Evolutionary conservation across 1,140 invertebrate species (phyloP), one percentile per base, ranked within the genome.

Genomic region (Camponotus floridanus): DNA sequence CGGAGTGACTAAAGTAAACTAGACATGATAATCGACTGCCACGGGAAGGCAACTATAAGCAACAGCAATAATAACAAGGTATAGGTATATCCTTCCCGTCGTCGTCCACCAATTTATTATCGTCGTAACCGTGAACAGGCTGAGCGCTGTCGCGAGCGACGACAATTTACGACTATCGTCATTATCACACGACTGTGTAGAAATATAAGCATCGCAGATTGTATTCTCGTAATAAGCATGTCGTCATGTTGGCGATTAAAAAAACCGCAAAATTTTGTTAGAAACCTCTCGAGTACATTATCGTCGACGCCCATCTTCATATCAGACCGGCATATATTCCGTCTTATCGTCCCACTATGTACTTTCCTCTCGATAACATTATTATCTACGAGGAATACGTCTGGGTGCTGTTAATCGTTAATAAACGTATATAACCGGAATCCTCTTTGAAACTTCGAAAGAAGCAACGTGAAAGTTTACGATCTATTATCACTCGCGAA

Each of bases 91-190:
- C 71, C 86, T 36, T 45, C 79, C 31, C 65, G 79, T 81, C 70
- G 87, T 88, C 68, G 78, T 84, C 48, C 78, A 62, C 78, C 86
- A 88, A 88, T 88, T 88, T 88, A 88, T 88, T 88, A 87, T 70
- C 68, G 62, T 87, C 86, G 70, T 88, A 88, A 88, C 76, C 86
- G 33, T 59, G 71, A 87, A 87, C 71, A 61, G 18, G 85, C 61
- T 83, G 31, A 62, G 36, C 48, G 71, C 86, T 87, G 87, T 87
- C 86, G 71, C 79, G 64, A 64, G 26, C 70, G 51, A 88, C 87
- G 78, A 71, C 78, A 87, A 88, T 88, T 88, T 88, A 88, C 84
- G 68, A 85, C 79, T 78, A 85, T 85, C 86, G 45, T 88, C 78
- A 84, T 88, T 87, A 88, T 68, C 6, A 39, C 45, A n/a, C 71